These are phyloP conservation scores for Sphecodes monilicornis DNA, from an alignment of 2,888 invertebrate genomes.

Conservation along the genomic window DNA sequence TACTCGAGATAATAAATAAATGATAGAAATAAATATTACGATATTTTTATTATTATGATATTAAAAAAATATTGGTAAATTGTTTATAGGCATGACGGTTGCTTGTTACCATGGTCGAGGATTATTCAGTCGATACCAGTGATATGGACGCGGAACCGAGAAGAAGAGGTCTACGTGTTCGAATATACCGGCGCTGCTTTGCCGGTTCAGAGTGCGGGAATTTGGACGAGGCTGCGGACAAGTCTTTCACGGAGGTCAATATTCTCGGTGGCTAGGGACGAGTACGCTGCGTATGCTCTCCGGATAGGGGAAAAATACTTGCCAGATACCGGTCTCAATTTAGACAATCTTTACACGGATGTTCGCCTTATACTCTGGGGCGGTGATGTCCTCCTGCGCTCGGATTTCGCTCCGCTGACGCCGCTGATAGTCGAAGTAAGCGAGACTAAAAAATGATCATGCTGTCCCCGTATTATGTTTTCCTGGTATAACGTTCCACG, in stretches of 20 bases:
- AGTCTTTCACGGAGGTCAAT: conserved; percentile 68
- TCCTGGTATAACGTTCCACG: conserved; percentile 13
- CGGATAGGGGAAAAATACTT: conserved; percentile 72
- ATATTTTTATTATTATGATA: not conserved
- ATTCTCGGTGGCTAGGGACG: conserved; percentile 68
- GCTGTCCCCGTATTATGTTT: conserved; percentile 6
- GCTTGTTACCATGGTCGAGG: conserved; percentile 80
- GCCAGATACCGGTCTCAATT: conserved; percentile 60
- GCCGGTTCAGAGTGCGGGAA: conserved; percentile 74
- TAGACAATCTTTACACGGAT: conserved; percentile 77
- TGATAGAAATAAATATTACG: not conserved
- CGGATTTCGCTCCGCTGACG: conserved; percentile 77
- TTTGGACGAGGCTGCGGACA: conserved; percentile 72
- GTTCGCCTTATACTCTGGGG: conserved; percentile 80
- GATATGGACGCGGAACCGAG: conserved; percentile 77
- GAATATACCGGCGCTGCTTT: conserved; percentile 79
- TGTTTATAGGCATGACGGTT: conserved; percentile 80
- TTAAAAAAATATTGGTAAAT: not conserved
- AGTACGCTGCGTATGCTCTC: conserved; percentile 74
- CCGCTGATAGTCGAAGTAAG: conserved; percentile 78
- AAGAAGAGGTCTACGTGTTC: conserved; percentile 80
- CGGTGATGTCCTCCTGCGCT: conserved; percentile 77
- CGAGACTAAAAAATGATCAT: conserved; percentile 19
- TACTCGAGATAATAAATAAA: not conserved
- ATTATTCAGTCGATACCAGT: conserved; percentile 79